Evolutionary conservation across 2,113 vertebrate species (phyloP).

Genomic region (Archocentrus centrarchus): DNA sequence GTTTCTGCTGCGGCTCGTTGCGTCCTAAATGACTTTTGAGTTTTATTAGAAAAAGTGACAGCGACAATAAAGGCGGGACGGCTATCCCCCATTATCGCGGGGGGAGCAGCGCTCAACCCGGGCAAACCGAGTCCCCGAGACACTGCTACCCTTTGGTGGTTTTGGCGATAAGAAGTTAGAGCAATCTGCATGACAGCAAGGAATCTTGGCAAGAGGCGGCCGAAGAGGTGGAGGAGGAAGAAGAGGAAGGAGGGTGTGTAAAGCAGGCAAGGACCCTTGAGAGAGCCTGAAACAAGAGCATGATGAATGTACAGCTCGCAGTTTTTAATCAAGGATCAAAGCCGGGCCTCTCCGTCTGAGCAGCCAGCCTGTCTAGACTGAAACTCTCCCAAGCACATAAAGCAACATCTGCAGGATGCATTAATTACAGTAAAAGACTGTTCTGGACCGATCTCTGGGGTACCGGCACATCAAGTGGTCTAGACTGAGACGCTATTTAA

Average conservation of each 20-base stretch:
- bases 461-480: slow-evolving; percentile 27
- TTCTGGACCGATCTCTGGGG: slow-evolving; percentile 64
- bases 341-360: slow-evolving; percentile 73
- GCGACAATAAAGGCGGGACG: slow-evolving; percentile 17
- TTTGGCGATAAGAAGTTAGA: slow-evolving; percentile 52
- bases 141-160: slow-evolving; percentile 43
- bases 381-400: slow-evolving; percentile 80
- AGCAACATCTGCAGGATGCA: slow-evolving; percentile 85
- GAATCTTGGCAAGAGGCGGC: slow-evolving; percentile 46
- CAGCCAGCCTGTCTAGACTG: slow-evolving; percentile 86
- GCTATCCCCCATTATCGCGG: slow-evolving; percentile 1
- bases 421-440: slow-evolving; percentile 81
- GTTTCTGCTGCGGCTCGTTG: neutral
- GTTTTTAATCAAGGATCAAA: slow-evolving; percentile 88
- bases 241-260: slow-evolving; percentile 38
- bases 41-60: slow-evolving; percentile 20
- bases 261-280: slow-evolving; percentile 53
- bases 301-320: slow-evolving; percentile 80
- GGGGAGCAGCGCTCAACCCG: neutral
- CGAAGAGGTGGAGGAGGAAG: slow-evolving; percentile 22
- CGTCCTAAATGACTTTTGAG: slow-evolving; percentile 31
- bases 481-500: slow-evolving; percentile 9
- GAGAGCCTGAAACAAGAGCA: slow-evolving; percentile 74
- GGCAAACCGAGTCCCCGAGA: neutral
- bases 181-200: slow-evolving; percentile 53